Evolutionary conservation across 2,113 vertebrate species (phyloP), one percentile per base, ranked within the genome.

Genomic region (Hemicordylus capensis): DNA sequence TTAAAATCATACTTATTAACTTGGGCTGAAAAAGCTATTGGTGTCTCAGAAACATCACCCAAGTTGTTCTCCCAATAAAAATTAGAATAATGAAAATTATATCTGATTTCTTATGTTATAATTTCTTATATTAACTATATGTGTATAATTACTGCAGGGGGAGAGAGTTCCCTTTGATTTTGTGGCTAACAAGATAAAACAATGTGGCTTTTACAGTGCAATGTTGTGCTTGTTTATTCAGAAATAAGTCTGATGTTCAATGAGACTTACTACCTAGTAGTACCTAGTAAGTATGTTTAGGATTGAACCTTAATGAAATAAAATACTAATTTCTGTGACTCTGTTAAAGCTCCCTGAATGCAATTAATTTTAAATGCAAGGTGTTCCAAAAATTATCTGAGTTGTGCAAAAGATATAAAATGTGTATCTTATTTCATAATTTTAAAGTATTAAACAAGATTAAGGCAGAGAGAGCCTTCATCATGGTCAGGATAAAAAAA

Each of bases 1-100:
- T 86, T 92, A 87, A 91, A 90, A 83, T 82, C 72, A n/a, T 76
- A 20, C 73, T 85, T 87, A 42, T 87, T 61, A 81, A 7, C 37
- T 83, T 31, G 88, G n/a, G 63, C 58, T 78, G 46, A 54, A 54
- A 54, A 85, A 89, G 88, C 70, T 34, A 86, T 79, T 2, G 34
- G 67, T 84, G 64, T 90, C 66, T 82, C 73, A 90, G 44, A 75
- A 84, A 76, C 59, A 51, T 81, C 67, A 48, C 1, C 46, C 77
- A 28, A 83, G 85, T 91, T 63, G 59, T 85, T 86, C 51, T 74
- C 1, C 76, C 88, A 69, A 91, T 48, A 24, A 73, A 46, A 46
- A 84, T 88, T 87, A 63, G 26, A 56, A 12, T 17, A 73, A 14
- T 66, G 80, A 76, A 87, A 54, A 34, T 69, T 26, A 75, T 79